These are phyloP conservation scores for Pristis pectinata DNA, from an alignment of 2,797 vertebrate species.

Conservation along the genomic window DNA sequence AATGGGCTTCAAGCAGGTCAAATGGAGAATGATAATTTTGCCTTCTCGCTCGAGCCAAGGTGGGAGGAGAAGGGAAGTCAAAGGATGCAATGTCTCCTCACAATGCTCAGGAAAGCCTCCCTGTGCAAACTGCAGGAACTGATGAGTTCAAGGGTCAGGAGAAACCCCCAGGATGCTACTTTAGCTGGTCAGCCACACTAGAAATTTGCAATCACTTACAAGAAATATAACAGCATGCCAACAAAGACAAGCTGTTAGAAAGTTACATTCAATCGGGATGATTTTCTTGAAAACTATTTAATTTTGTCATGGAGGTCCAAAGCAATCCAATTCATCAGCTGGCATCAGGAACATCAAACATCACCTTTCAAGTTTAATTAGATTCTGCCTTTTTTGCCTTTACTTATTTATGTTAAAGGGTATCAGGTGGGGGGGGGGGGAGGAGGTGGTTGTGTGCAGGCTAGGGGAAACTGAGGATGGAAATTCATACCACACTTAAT, in stretches of 20 bases:
- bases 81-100: too few relatives aligned
- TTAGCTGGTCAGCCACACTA: background rate
- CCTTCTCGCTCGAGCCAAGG: background rate
- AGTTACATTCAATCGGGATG: background rate
- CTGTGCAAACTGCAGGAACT: background rate
- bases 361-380: too few relatives aligned
- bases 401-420: too few relatives aligned
- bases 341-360: too few relatives aligned
- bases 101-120: background rate
- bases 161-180: background rate
- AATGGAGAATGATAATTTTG: background rate
- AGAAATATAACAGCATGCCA: background rate
- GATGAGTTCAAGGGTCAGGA: background rate
- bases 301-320: background rate
- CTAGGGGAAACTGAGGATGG: too few relatives aligned
- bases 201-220: background rate
- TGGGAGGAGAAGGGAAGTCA: too few relatives aligned
- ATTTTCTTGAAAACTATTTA: conserved; percentile 10
- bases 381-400: too few relatives aligned
- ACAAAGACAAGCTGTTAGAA: background rate
- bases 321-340: background rate
- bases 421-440: too few relatives aligned
- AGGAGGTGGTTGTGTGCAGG: too few relatives aligned
- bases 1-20: background rate
- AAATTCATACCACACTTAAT: too few relatives aligned